phyloP scores from a whole-genome alignment of 2,797 vertebrate species.

The Nannoperca australis region DNA sequence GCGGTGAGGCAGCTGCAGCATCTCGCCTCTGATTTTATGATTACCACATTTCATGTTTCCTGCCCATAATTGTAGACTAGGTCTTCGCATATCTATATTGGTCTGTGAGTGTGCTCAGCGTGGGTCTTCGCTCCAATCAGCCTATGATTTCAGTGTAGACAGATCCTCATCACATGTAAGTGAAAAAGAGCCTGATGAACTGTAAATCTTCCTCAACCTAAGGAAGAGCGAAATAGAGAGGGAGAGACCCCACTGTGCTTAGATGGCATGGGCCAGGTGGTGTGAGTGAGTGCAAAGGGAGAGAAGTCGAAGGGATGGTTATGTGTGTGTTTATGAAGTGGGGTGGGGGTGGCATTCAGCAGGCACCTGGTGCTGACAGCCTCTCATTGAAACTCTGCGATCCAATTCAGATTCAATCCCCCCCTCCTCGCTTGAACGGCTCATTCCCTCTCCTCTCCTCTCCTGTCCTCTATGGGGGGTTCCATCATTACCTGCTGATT shows the following conservation, averaged over 20 bases:
- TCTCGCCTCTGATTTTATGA: slow-evolving; percentile 67
- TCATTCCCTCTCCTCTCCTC: slow-evolving; percentile 32
- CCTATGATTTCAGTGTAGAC: slow-evolving; percentile 62
- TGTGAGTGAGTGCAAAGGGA: slow-evolving; percentile 61
- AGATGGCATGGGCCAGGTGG: slow-evolving; percentile 74
- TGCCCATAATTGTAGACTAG: slow-evolving; percentile 68
- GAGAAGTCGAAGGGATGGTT: slow-evolving; percentile 45
- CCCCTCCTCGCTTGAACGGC: slow-evolving; percentile 67
- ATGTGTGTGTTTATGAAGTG: slow-evolving; percentile 25
- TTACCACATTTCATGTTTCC: slow-evolving; percentile 74
- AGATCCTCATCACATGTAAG: slow-evolving; percentile 66
- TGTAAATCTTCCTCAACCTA: slow-evolving; percentile 58
- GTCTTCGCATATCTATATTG: slow-evolving; percentile 71
- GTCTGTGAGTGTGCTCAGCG: slow-evolving; percentile 70
- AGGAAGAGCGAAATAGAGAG: slow-evolving; percentile 51
- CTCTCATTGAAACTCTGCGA: slow-evolving; percentile 68
- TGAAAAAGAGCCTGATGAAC: slow-evolving; percentile 75
- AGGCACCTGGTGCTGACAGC: slow-evolving; percentile 77
- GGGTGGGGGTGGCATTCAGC: slow-evolving; percentile 66
- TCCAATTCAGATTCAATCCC: slow-evolving; percentile 69
- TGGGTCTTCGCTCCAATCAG: slow-evolving; percentile 72
- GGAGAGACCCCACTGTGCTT: slow-evolving; percentile 69
- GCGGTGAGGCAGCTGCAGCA: slow-evolving; percentile 66
- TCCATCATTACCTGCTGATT: slow-evolving; percentile 78
- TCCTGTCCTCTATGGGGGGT: slow-evolving; percentile 31